These are phyloP conservation scores for Cephalopachus bancanus DNA, from an alignment of 2,797 vertebrate genomes.

Conservation along the genomic window DNA sequence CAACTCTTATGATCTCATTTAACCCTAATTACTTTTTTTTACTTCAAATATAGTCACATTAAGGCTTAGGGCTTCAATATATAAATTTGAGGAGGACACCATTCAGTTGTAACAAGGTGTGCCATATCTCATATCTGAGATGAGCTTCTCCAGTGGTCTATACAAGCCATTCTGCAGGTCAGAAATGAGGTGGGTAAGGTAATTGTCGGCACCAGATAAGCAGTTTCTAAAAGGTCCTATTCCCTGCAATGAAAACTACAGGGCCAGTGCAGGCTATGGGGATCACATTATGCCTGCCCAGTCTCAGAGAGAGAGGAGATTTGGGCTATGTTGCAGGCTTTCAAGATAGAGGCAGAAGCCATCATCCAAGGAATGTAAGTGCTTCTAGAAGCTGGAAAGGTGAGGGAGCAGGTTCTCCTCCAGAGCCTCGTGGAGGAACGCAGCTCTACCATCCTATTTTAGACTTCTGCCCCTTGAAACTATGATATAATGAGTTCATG, in stretches of 20 bases:
- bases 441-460: accelerated
- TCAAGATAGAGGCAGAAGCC: neutral
- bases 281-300: neutral
- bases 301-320: too few species aligned
- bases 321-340: neutral
- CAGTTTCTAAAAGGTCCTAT: neutral
- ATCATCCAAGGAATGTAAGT: neutral
- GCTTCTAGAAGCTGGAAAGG: neutral
- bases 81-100: neutral
- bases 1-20: neutral
- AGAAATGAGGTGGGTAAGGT: neutral
- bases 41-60: neutral
- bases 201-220: too few species aligned
- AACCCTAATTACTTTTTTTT: neutral
- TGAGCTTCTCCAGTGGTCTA: neutral
- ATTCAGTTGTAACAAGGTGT: neutral
- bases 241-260: neutral
- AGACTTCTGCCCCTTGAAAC: neutral
- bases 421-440: neutral
- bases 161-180: neutral
- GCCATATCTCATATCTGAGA: neutral
- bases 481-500: accelerated
- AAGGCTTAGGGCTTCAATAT: neutral
- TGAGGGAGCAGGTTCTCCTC: neutral
- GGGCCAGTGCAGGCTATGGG: neutral